Base-by-base conservation (phyloP, 2,113 vertebrate genomes). In the Xiphophorus hellerii region DNA sequence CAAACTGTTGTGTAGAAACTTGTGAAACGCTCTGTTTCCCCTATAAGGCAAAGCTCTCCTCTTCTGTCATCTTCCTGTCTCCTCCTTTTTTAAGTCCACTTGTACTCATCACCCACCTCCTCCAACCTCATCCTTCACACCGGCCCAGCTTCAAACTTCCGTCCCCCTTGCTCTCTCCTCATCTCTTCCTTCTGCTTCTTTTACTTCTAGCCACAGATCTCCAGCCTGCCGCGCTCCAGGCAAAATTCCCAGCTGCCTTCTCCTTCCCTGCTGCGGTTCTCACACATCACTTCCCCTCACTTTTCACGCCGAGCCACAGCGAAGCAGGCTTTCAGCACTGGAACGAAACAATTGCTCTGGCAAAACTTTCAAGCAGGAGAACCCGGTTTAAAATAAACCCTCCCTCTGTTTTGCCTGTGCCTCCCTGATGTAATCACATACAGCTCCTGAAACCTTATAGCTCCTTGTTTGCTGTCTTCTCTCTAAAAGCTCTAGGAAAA, bases 241-340 rank as follows among this genome's bases (percentile, higher is more conserved):
- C 90, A 77, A 64, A 83, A 84, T 81, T 92, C 91, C 89, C 90
- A 92, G 76, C 87, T 93, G 87, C 20, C 54, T 77, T 86, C 69
- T 76, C 66, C 76, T 85, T 84, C 87, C 84, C 85, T 88, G 69
- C 85, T 90, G 88, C 89, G 83, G 31, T 76, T 82, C 86, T 78
- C 25, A 71, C 88, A 86, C 78, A 78, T 76, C 73, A 62, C 74
- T 25, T 71, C 76, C 70, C 42, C 71, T 61, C 61, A 78, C 76
- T 78, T 70, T 83, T 71, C 76, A 74, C 27, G 42, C 72, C 62
- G 74, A 70, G 72, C 73, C 65, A 69, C 71, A 73, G 65, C 73
- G 70, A 85, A 30, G 80, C 58, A 44, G 37, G 70, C 30, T 60
- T 71, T 83, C 48, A 63, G 25, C 2, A 2, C 25, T n/a, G 48